Percentiles rank a stretch among this genome's conserved stretches.
phyloP scores from a whole-genome alignment of 2,888 invertebrate species.

The Fragum whitleyi region DNA sequence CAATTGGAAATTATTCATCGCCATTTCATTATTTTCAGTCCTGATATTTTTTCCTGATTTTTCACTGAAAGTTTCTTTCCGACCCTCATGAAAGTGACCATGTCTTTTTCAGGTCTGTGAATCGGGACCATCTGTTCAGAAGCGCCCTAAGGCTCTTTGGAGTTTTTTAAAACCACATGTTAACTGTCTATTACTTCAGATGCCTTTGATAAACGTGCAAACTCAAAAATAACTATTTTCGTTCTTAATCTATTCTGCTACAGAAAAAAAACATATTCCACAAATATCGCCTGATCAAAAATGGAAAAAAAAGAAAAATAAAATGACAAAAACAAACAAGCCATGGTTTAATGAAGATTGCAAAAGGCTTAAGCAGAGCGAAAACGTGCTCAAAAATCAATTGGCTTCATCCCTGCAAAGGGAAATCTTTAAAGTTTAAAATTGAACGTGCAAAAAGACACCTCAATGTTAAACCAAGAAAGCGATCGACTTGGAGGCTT shows the following conservation, averaged over 20 bases:
- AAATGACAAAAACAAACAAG: too few species aligned
- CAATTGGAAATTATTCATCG: neutral
- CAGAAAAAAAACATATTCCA: too few species aligned
- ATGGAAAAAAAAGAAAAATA: too few species aligned
- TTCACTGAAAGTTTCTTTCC: neutral
- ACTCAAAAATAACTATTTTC: neutral
- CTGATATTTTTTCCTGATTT: neutral
- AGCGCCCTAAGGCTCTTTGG: neutral
- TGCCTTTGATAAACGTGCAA: neutral
- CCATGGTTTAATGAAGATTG: neutral
- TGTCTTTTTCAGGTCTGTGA: neutral
- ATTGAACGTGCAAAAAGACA: neutral
- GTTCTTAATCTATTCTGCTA: too few species aligned
- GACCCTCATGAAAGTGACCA: neutral
- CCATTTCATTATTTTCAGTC: neutral
- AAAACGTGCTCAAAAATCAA: neutral
- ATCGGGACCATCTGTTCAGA: too few species aligned
- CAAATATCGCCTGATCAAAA: too few species aligned
- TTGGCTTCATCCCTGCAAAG: neutral
- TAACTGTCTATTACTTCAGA: too few species aligned
- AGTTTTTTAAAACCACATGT: too few species aligned
- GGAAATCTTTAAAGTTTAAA: neutral
- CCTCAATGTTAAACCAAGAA: neutral
- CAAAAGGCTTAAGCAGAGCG: neutral
- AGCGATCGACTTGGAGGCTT: too few species aligned